Base-by-base conservation (phyloP, 2,888 invertebrate species). In the Trachelus tabidus region DNA sequence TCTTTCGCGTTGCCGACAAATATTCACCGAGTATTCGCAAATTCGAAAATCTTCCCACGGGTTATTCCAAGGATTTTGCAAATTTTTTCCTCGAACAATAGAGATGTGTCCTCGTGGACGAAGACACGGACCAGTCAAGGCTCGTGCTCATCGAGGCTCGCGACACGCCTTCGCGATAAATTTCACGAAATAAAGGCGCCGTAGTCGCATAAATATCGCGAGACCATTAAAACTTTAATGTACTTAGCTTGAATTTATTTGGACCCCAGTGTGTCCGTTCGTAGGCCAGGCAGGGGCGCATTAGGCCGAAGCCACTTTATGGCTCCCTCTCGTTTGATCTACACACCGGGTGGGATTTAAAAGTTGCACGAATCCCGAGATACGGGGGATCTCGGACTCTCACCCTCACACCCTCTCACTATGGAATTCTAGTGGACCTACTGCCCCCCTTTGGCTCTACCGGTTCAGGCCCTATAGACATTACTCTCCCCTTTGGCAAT, bases 151-250 rank as follows among this genome's bases (percentile, higher is more conserved):
- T 34, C 34, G 31, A 30, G 15, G 12, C 68, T 79, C 78, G 79
- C 78, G 80, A 82, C 82, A 79, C 81, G 82, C 77, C 75, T 78
- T 76, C 12, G 76, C 77, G 77, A 78, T 86, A 86, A 87, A 87
- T 86, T 73, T 68, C 33, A 56, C 73, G 69, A 78, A 79, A 83
- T 83, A 81, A 85, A 81, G 74, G 75, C 76, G 73, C 68, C 75
- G 75, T 30, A 34, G 33, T 74, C 78, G 78, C 78, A 82, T 80
- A 83, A 87, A 87, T 85, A 84, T 83, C 84, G 81, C 76, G 81
- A 76, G 80, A 80, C 86, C 81, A 85, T 83, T 87, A 86, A 87
- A 87, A 87, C 86, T 87, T 85, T 87, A 83, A 83, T 83, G 84
- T 83, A 83, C 86, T 85, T 82, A 76, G 74, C 75, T 35, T 69